Evolutionary conservation across 2,888 invertebrate species (phyloP).

Genomic region (Cataglyphis livida): DNA sequence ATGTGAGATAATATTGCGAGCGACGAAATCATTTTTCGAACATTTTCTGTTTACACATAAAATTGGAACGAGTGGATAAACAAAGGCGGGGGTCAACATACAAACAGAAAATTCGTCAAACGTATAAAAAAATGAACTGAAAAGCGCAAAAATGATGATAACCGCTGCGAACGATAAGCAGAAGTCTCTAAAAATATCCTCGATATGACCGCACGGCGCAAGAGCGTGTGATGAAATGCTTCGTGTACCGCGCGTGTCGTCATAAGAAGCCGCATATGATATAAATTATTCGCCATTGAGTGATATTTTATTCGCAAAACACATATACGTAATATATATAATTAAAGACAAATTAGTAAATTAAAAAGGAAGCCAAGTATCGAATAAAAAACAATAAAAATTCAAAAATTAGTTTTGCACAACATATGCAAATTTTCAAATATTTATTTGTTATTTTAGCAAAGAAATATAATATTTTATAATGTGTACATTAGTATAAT

Average conservation of each 20-base stretch:
- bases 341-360: too few species aligned
- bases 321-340: background rate
- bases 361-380: too few species aligned
- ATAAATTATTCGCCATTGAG: slow-evolving; percentile 53
- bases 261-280: slow-evolving; percentile 25
- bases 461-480: background rate
- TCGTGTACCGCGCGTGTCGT: slow-evolving; percentile 54
- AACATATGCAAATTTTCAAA: background rate
- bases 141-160: slow-evolving; percentile 57
- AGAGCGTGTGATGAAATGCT: slow-evolving; percentile 56
- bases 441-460: background rate
- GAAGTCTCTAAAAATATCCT: slow-evolving; percentile 65
- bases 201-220: slow-evolving; percentile 36
- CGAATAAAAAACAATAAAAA: too few species aligned
- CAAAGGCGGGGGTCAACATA: background rate
- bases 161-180: slow-evolving; percentile 61
- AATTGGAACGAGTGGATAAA: background rate
- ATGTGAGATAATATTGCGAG: background rate
- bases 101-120: slow-evolving; percentile 13
- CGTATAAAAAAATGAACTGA: slow-evolving; percentile 29
- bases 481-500: background rate
- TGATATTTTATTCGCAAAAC: slow-evolving; percentile 42
- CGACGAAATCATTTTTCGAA: background rate
- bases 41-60: background rate
- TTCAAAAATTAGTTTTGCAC: background rate